Percentiles rank a stretch among this genome's conserved stretches.
Evolutionary conservation across 2,797 vertebrate species (phyloP).

Genomic region (Heteromormyrus szaboi): DNA sequence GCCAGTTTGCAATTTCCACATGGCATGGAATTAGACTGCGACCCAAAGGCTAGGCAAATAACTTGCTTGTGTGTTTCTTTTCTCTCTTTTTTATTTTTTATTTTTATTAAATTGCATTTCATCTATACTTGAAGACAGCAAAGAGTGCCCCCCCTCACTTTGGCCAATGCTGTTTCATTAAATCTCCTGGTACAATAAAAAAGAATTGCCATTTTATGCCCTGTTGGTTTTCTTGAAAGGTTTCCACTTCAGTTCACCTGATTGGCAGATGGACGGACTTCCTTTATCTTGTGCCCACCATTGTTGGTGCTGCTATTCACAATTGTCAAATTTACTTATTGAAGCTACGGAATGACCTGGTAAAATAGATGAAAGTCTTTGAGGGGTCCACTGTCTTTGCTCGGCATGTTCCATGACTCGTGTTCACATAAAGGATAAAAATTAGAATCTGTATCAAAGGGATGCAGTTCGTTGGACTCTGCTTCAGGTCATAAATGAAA

Average conservation of each 20-base stretch:
- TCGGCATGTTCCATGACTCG: background rate
- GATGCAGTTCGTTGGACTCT: background rate
- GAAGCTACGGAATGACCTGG: background rate
- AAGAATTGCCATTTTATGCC: conserved; percentile 13
- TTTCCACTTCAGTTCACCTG: conserved; percentile 16
- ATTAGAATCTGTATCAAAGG: background rate
- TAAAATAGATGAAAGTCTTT: background rate
- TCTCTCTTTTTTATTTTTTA: background rate
- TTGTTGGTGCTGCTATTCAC: background rate
- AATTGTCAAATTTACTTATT: conserved; percentile 10
- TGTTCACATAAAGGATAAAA: conserved; percentile 8
- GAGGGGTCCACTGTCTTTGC: background rate
- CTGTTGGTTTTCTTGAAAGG: conserved; percentile 12
- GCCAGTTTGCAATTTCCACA: background rate
- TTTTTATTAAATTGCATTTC: conserved; percentile 7
- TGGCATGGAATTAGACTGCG: background rate
- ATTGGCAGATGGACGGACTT: background rate
- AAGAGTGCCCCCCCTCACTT: background rate
- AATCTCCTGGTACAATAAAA: background rate
- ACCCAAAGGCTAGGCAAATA: background rate
- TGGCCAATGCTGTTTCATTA: conserved; percentile 14
- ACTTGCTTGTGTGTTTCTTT: background rate
- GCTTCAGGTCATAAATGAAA: background rate
- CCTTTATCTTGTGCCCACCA: conserved; percentile 1
- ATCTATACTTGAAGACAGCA: background rate